Base-by-base conservation (phyloP, 2,113 vertebrate species). In the Poeciliopsis turrubarensis region DNA sequence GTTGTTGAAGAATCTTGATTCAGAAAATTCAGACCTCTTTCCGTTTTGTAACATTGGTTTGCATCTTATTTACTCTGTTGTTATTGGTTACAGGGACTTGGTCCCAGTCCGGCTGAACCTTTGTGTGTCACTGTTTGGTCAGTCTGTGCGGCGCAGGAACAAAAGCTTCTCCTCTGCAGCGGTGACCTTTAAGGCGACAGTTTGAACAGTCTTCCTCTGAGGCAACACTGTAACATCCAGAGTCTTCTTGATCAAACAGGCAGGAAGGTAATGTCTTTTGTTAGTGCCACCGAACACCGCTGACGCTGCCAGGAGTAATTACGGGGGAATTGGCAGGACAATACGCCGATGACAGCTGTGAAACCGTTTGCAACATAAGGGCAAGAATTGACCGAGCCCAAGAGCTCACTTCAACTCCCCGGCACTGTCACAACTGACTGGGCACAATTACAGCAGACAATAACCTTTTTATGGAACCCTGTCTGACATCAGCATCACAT, bases 261-360 rank as follows among this genome's bases (percentile, higher is more conserved):
- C 80, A 81, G 61, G 76, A 89, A 86, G 77, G 73, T 88, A 90
- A 81, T 75, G n/a, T 81, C 91, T 73, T 92, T 91, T 93, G 89
- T 92, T 73, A 79, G 54, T 3, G 12, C 73, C 72, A 64, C 80
- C 91, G 88, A 91, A 91, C 91, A 83, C 77, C 70, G 30, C 84
- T 81, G 65, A 83, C 26, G 67, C 87, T 93, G 91, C 91, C 91
- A 93, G 84, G 86, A 82, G 92, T 92, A 92, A 94, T 94, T 94
- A 94, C 62, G 83, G 83, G 88, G 89, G 94, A 94, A 94, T 93
- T 90, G 90, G 86, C 57, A 76, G 89, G 87, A 94, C 92, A 94
- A 94, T 92, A 78, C 92, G 86, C 90, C 32, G 92, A 91, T 92
- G 94, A 94, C 92, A 94, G 89, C 91, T 87, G 87, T 86, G 85